phyloP scores from a whole-genome alignment of 2,797 vertebrate genomes.

The Cyclura pinguis region DNA sequence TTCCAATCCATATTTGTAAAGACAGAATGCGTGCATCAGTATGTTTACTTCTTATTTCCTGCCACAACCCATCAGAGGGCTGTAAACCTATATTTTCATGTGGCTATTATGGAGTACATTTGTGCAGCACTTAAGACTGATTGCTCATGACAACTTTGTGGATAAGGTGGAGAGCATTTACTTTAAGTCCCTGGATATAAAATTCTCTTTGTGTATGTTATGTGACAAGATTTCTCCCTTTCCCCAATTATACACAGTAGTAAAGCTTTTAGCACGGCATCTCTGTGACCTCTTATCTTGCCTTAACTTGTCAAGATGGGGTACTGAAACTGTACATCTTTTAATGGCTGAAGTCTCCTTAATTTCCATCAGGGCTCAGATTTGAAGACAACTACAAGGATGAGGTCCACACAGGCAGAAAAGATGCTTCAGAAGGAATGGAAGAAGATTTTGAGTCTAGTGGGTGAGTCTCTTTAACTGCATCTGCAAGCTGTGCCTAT shows the following conservation, averaged over 20 bases:
- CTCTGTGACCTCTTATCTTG: accelerated
- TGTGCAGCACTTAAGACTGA: neutral
- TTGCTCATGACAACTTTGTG: neutral
- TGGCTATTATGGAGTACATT: neutral
- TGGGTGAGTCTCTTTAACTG: slow-evolving; percentile 68
- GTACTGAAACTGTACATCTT: neutral
- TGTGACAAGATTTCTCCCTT: neutral
- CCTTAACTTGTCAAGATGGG: slow-evolving; percentile 25
- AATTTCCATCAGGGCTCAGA: slow-evolving; percentile 46
- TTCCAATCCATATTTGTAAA: neutral
- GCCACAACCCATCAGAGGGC: neutral
- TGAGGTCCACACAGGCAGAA: neutral
- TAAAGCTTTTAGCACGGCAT: slow-evolving; percentile 38
- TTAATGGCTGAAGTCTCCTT: neutral
- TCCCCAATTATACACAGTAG: accelerated
- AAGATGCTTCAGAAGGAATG: slow-evolving; percentile 1
- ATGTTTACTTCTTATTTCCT: neutral
- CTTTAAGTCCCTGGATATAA: slow-evolving; percentile 11
- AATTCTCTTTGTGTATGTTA: slow-evolving; percentile 2
- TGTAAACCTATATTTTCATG: neutral
- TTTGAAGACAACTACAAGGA: slow-evolving; percentile 39
- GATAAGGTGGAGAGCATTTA: neutral
- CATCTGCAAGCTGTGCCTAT: neutral
- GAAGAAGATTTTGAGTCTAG: slow-evolving; percentile 46
- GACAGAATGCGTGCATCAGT: neutral